phyloP scores from a whole-genome alignment of 2,797 vertebrate genomes.

The Picus viridis region DNA sequence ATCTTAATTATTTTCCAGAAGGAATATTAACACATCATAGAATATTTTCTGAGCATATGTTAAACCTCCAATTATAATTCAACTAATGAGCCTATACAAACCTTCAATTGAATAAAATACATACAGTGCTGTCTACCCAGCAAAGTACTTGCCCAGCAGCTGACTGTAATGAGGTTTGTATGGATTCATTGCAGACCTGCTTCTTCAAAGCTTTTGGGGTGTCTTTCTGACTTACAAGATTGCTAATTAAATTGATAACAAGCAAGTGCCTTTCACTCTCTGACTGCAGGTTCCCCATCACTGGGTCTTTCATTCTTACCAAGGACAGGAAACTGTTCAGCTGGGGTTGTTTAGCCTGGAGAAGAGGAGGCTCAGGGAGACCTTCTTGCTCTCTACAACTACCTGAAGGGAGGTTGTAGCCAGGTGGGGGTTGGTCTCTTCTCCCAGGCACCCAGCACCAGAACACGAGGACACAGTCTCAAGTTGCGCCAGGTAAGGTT shows the following conservation, averaged over 20 bases:
- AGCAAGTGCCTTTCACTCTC: neutral
- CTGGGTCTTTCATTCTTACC: neutral
- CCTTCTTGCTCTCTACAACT: too few species aligned
- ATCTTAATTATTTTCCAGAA: conserved; percentile 27
- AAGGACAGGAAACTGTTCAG: neutral
- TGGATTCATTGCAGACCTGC: neutral
- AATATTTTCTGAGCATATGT: neutral
- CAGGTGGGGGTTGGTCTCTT: too few species aligned
- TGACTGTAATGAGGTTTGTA: neutral
- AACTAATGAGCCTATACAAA: neutral
- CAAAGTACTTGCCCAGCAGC: neutral
- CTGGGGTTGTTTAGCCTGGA: too few species aligned
- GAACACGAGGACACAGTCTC: too few species aligned
- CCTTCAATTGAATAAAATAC: neutral
- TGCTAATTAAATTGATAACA: neutral
- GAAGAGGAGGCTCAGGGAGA: too few species aligned
- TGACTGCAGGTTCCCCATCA: neutral
- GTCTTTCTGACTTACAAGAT: neutral
- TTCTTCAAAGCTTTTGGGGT: neutral
- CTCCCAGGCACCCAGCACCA: too few species aligned
- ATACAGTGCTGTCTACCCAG: neutral
- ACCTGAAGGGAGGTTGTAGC: too few species aligned
- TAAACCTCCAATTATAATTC: conserved; percentile 28
- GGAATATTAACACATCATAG: neutral
- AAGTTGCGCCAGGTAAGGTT: too few species aligned